phyloP scores from a whole-genome alignment of 2,888 invertebrate genomes.

The Drosophila sordidula region DNA sequence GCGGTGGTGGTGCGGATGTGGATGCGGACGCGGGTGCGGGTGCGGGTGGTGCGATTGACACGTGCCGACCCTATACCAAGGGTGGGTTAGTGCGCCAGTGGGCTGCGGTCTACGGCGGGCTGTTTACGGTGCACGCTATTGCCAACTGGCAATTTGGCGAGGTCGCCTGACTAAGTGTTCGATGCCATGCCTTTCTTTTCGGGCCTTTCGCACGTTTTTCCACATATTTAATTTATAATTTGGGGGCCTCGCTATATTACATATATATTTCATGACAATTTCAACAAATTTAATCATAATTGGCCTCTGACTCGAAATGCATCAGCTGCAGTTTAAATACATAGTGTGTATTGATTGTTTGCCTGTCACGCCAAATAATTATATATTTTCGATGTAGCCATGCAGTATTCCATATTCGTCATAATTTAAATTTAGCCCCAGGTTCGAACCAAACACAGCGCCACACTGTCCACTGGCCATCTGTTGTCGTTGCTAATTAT shows the following conservation, averaged over 20 bases:
- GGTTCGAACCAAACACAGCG: background rate
- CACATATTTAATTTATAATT: background rate
- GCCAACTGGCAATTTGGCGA: conserved; percentile 30
- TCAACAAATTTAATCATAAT: conserved; percentile 1
- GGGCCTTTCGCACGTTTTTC: background rate
- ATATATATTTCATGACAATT: conserved; percentile 6
- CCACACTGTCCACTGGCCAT: too few species aligned
- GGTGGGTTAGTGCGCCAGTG: background rate
- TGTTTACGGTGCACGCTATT: conserved; percentile 29
- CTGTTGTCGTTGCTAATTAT: background rate
- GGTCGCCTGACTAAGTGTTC: conserved; percentile 6
- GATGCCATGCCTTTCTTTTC: background rate
- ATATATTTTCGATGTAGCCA: background rate
- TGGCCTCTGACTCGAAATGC: background rate
- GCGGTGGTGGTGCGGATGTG: too few species aligned
- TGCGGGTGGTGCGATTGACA: conserved; percentile 20
- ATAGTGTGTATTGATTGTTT: background rate
- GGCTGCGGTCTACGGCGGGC: background rate
- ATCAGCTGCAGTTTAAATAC: conserved; percentile 13
- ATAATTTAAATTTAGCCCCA: background rate
- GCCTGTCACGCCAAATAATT: background rate
- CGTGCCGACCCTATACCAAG: conserved; percentile 18
- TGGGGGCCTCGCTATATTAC: background rate
- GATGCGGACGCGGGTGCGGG: too few species aligned
- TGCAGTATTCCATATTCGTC: background rate